Evolutionary conservation across 2,888 invertebrate genomes (phyloP), one percentile per base, ranked within the genome.

Genomic region (Mactromeris polynyma): DNA sequence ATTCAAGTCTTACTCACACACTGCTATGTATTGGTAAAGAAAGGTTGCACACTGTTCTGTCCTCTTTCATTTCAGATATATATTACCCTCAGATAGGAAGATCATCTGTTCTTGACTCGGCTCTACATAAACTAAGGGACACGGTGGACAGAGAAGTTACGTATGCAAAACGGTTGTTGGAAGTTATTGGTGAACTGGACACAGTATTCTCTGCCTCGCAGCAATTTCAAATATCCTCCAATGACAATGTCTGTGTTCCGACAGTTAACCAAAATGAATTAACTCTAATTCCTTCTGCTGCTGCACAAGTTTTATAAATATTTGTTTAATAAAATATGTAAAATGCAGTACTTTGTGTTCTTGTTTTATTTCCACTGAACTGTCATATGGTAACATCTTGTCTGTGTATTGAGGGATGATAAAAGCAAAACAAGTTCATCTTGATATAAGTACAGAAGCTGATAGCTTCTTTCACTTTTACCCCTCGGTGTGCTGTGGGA

Each of bases 71-170:
- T 94, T 46, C 93, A 96, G 96, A 96, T 91, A 89, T 95, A 78
- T 96, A 96, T 90, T 90, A 92, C 36, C 91, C 92, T 19, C 93
- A 93, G 97, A 97, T 91, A 96, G 97, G 92, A 21, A 93, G 94
- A 94, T 97, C 98, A 38, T 97, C 98, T 31, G 97, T 97, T 88
- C 97, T 98, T 69, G 97, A 98, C 78, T 97, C 97, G 90, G 96
- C 98, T 89, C 97, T 98, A 93, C 97, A 97, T 84, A 96, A 97
- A 17, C 97, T 99, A 4, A 97, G 97, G 58, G 97, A 97, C 81
- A 97, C 97, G 89, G 97, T 99, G 36, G 97, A 97, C 91, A 97
- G 97, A 90, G 98, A 99, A 97, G 97, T 96, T 4, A 84, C 90
- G 3, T 96, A 96, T 89, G 96, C 97, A 95, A 96, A 96, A 77